These are phyloP conservation scores for Nemotelus nigrinus DNA, from an alignment of 2,888 invertebrate genomes.

Conservation along the genomic window DNA sequence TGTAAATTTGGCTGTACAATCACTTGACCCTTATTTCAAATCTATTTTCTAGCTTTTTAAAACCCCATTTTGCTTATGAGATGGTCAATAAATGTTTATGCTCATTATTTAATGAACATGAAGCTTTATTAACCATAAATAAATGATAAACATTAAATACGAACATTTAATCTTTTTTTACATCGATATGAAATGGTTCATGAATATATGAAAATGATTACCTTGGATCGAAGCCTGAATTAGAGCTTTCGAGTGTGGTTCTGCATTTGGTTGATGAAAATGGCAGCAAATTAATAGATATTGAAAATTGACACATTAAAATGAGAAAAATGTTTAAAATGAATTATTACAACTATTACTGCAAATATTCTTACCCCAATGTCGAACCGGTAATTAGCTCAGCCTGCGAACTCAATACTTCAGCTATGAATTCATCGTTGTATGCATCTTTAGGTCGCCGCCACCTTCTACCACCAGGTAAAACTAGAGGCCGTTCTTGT, in stretches of 20 bases:
- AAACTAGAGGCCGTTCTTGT: slow-evolving; percentile 75
- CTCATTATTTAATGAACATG: no score
- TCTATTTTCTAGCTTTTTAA: no score
- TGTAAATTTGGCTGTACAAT: no score
- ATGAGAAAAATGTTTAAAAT: slow-evolving; percentile 8
- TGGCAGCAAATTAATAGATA: no score
- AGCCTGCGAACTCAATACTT: slow-evolving; percentile 84
- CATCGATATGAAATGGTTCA: neutral
- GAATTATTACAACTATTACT: slow-evolving; percentile 31
- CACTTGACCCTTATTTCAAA: no score
- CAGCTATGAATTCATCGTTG: slow-evolving; percentile 88
- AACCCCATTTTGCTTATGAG: no score
- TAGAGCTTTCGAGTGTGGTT: slow-evolving; percentile 62
- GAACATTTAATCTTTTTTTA: neutral
- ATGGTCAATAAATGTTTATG: no score
- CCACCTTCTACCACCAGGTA: slow-evolving; percentile 83
- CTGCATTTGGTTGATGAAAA: slow-evolving; percentile 55
- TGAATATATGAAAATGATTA: slow-evolving; percentile 52
- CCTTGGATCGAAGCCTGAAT: slow-evolving; percentile 64
- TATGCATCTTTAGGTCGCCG: slow-evolving; percentile 86
- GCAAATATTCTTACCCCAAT: slow-evolving; percentile 75
- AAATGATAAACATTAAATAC: no score
- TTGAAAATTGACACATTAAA: neutral
- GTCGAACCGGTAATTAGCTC: slow-evolving; percentile 86
- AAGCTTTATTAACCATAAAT: no score